Percentiles rank a stretch among this genome's conserved stretches.
Evolutionary conservation across 2,888 invertebrate species (phyloP).

Genomic region (Tachystola acroxantha): DNA sequence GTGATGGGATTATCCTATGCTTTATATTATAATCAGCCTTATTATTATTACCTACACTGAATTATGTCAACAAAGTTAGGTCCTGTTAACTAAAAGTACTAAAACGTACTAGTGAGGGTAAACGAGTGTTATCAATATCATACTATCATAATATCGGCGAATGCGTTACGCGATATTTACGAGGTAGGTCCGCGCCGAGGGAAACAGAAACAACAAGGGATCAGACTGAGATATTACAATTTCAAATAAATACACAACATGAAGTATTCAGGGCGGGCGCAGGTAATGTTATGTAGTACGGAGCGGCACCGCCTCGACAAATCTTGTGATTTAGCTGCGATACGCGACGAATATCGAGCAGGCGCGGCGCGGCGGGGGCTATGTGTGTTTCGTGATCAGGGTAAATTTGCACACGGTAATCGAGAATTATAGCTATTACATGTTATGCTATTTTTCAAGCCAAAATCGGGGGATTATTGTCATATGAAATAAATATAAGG

Average conservation of each 20-base stretch:
- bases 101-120: constrained; percentile 25
- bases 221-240: constrained; percentile 73
- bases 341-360: constrained; percentile 72
- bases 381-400: constrained; percentile 70
- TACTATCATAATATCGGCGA: constrained; percentile 56
- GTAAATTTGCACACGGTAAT: constrained; percentile 69
- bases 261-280: constrained; percentile 72
- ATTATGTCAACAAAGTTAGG: no score
- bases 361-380: constrained; percentile 26
- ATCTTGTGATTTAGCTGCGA: constrained; percentile 75
- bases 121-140: constrained; percentile 41
- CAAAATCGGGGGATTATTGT: constrained; percentile 3
- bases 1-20: background rate
- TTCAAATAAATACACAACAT: constrained; percentile 75
- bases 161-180: constrained; percentile 67
- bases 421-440: constrained; percentile 62
- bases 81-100: no score
- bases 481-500: no score
- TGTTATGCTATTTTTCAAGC: constrained; percentile 23
- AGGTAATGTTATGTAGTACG: constrained; percentile 72
- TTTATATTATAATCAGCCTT: no score
- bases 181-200: constrained; percentile 57
- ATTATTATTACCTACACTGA: no score
- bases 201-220: constrained; percentile 67
- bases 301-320: constrained; percentile 68